Conservation (phyloP, 2,888 invertebrate species). For the Drosophila picticornis region DNA sequence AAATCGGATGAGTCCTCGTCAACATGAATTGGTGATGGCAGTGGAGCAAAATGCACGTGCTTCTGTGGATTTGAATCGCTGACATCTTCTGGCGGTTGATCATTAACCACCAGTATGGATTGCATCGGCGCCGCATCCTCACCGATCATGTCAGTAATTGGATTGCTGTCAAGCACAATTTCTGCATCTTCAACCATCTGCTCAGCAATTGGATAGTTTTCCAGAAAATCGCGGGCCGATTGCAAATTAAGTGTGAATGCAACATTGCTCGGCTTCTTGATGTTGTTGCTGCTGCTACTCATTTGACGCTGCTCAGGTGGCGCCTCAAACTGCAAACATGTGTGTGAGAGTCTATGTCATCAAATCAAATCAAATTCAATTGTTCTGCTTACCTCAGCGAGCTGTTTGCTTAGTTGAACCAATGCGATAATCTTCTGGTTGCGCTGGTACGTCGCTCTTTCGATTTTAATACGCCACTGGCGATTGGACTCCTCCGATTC, state of each 20-base stretch:
- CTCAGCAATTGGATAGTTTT: neutral
- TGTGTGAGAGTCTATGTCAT: neutral
- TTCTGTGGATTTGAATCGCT: conserved; percentile 10
- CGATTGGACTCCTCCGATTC: neutral
- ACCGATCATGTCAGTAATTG: too few species aligned
- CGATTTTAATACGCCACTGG: conserved; percentile 15
- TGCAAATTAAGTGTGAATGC: neutral
- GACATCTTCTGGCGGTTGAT: neutral
- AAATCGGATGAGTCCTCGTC: too few species aligned
- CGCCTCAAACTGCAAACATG: neutral
- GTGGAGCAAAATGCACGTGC: conserved; percentile 29
- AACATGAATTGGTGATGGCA: too few species aligned
- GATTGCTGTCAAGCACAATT: neutral
- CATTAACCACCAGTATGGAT: conserved; percentile 20
- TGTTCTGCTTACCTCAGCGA: neutral
- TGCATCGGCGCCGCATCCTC: conserved; percentile 7
- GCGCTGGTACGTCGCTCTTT: conserved; percentile 10
- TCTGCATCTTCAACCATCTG: neutral
- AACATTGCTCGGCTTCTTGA: neutral
- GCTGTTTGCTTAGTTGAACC: conserved; percentile 3
- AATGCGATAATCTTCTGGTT: conserved; percentile 21
- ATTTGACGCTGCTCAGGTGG: neutral
- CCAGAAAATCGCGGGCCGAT: too few species aligned
- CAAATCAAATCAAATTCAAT: neutral
- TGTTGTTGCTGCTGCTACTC: neutral